Evolutionary conservation across 2,888 invertebrate genomes (phyloP), one percentile per base, ranked within the genome.

Genomic region (Mantis religiosa): DNA sequence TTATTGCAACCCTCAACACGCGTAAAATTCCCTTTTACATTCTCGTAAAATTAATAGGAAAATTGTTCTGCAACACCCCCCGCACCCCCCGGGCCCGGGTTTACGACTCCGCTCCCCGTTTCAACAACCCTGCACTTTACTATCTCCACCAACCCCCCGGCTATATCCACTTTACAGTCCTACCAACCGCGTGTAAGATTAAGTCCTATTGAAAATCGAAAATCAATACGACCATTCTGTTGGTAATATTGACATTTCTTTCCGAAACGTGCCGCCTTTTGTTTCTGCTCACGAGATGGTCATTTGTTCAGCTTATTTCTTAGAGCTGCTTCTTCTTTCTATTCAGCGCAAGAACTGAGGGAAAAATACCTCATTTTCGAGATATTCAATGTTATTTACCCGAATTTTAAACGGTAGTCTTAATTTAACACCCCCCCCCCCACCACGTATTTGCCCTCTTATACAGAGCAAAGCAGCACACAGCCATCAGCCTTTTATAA

Each of bases 21-120:
- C 90, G 90, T 91, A 91, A 91, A 90, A 90, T 85, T 89, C 90
- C 84, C 87, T 90, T 91, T 91, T 90, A 90, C 90, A 90, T 90
- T 91, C 91, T 90, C 91, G 90, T 91, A 91, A 91, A 91, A 90
- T 91, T 91, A 91, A 91, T 91, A 91, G 91, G 91, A 90, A 90
- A 90, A 90, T 90, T 91, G 91, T 91, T 90, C 90, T 89, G 83
- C 87, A n/a, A 82, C 85, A 82, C 25, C 54, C 54, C 28, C 84
- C 84, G 34, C 25, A 9, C 41, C n/a, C 84, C 41, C 34, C 34
- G 54, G 20, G 54, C 20, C 20, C 28, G 82, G 85, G 71, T 88
- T 88, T 85, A 85, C 47, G 85, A 82, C 84, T 30, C 86, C 9
- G 34, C 41, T 28, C 34, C 28, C 86, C 28, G 28, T 28, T 27